Evolutionary conservation across 2,888 invertebrate species (phyloP).

Genomic region (Drosophila yooni): DNA sequence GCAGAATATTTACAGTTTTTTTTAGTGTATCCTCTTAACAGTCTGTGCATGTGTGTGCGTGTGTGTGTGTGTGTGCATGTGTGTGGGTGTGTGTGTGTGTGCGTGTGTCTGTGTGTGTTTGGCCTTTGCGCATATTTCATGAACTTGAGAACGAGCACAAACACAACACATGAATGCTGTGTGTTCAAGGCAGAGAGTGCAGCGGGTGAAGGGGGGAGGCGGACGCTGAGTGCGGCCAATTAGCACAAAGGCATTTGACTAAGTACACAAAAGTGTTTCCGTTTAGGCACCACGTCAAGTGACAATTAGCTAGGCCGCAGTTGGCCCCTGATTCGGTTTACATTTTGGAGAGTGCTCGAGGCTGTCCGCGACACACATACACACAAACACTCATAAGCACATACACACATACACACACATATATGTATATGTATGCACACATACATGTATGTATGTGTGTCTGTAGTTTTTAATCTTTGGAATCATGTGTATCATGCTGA

Average conservation of each 20-base stretch:
- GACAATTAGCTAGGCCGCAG: slow-evolving; percentile 64
- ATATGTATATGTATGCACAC: neutral
- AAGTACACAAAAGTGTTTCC: slow-evolving; percentile 81
- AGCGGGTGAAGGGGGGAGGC: neutral
- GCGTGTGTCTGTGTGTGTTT: slow-evolving; percentile 28
- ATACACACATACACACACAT: neutral
- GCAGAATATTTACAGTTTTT: neutral
- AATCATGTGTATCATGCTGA: neutral
- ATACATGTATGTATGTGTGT: neutral
- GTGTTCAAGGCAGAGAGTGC: slow-evolving; percentile 31
- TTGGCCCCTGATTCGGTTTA: slow-evolving; percentile 59
- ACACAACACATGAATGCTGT: slow-evolving; percentile 42
- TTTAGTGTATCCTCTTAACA: neutral
- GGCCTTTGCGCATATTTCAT: slow-evolving; percentile 77
- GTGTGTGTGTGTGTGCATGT: slow-evolving; percentile 21
- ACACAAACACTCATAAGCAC: neutral
- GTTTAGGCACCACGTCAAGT: slow-evolving; percentile 74
- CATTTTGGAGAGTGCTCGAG: slow-evolving; percentile 72
- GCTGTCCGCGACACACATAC: slow-evolving; percentile 5
- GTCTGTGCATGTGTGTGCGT: neutral
- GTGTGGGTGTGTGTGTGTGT: slow-evolving; percentile 4
- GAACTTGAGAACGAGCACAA: slow-evolving; percentile 62
- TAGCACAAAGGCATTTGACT: slow-evolving; percentile 77
- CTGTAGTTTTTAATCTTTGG: slow-evolving; percentile 1
- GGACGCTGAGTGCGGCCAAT: slow-evolving; percentile 74